Base-by-base conservation (phyloP, 2,797 vertebrate species). In the Euphonia xanthogaster region DNA sequence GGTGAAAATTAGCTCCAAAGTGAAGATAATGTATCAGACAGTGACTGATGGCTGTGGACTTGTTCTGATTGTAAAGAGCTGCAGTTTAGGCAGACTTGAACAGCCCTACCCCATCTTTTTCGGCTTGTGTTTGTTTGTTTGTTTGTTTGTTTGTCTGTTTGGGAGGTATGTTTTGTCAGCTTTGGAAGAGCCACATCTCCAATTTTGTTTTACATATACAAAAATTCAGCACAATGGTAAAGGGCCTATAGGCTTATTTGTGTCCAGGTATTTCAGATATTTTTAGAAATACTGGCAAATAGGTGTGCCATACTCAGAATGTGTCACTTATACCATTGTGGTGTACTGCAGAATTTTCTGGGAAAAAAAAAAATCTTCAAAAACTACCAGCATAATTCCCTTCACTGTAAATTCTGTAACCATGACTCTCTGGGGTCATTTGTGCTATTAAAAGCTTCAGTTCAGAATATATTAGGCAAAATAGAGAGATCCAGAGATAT, bases 241-340 rank as follows among this genome's bases (percentile, higher is more conserved):
- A 45, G 20, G 31, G 7, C 51, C 40, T 55, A 3, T 2, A 53
- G 53, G 10, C 22, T 78, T 48, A 35, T 35, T 72, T 75, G 18
- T 84, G 42, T 9, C 20, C 2, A 3, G 7, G 7, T 42, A 68
- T 57, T 89, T 94, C 19, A 66, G 25, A 10, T 87, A 24, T 73
- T 82, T 86, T 78, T 71, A 72, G 45, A 61, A 86, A 50, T 19
- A 17, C 8, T 84, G 68, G 19, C 30, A 84, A 23, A 50, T 54
- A 39, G 1, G 2, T 61, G 15, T 0, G 2, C 45, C 1, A 4
- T 37, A 31, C 13, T 53, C 17, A 3, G 3, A 67, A 45, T 53
- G 20, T 74, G 14, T 72, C 19, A 24, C 68, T 86, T 88, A 37
- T 66, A 33, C 21, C 65, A 19, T 45, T 50, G 18, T 22, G 51